Evolutionary conservation across 2,888 invertebrate species (phyloP).

Genomic region (Scaptomyza cyrtandrae): DNA sequence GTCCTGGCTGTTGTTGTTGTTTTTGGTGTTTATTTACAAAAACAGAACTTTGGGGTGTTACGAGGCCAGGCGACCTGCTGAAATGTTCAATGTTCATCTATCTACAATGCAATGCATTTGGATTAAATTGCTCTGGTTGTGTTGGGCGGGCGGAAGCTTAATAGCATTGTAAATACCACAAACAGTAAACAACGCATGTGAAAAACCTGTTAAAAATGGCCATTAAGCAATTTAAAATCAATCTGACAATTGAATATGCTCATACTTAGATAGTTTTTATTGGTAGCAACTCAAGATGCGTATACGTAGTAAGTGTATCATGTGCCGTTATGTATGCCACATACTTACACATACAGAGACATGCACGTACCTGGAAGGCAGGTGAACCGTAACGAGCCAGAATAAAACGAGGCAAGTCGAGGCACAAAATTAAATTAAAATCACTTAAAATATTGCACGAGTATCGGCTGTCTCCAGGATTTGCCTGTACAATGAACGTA

Average conservation of each 20-base stretch:
- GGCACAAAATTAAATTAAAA: constrained; percentile 70
- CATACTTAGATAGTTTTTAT: not conserved
- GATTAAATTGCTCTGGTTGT: constrained; percentile 15
- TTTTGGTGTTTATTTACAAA: constrained; percentile 11
- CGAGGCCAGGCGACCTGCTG: constrained; percentile 9
- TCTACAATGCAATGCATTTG: constrained; percentile 18
- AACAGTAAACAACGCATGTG: constrained; percentile 40
- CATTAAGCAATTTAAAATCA: constrained; percentile 9
- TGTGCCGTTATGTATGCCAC: too few relatives aligned
- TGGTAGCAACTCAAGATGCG: constrained; percentile 11
- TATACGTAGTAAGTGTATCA: constrained; percentile 6
- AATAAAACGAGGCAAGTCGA: constrained; percentile 33
- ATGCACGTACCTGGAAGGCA: constrained; percentile 12
- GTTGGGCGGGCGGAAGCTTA: constrained; percentile 47
- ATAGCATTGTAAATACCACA: constrained; percentile 68
- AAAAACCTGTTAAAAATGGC: constrained; percentile 25
- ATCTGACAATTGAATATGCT: not conserved
- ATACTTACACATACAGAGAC: too few relatives aligned
- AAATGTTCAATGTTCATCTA: constrained; percentile 23
- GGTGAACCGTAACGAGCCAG: constrained; percentile 12
- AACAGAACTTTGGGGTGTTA: constrained; percentile 21
- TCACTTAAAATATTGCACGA: constrained; percentile 72
- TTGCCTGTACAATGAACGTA: constrained; percentile 5
- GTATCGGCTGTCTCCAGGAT: constrained; percentile 32
- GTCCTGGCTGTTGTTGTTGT: constrained; percentile 1